Conservation (phyloP, 2,797 vertebrate genomes). For the Choloepus didactylus region DNA sequence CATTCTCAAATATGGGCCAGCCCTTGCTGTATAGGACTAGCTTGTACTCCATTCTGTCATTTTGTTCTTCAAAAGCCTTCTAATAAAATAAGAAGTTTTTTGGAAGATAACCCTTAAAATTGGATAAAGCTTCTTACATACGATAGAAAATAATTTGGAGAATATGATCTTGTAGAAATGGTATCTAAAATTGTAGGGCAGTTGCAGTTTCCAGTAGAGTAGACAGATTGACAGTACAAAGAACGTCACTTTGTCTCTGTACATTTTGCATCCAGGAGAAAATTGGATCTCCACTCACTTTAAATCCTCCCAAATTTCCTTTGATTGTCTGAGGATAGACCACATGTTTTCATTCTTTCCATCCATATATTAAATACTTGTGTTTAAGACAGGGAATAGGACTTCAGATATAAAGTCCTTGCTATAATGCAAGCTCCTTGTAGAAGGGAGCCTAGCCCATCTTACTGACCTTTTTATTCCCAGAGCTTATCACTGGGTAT, state of each 20-base stretch:
- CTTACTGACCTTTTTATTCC: background rate
- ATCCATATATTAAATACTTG: background rate
- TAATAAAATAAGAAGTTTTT: background rate
- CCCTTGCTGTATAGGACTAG: background rate
- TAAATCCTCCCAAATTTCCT: background rate
- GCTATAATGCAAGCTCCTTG: background rate
- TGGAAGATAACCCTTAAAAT: background rate
- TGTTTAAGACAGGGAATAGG: background rate
- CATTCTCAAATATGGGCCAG: background rate
- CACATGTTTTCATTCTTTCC: background rate
- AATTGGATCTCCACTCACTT: background rate
- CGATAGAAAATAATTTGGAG: background rate
- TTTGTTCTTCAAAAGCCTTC: background rate
- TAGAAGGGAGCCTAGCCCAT: background rate
- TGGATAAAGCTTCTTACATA: background rate
- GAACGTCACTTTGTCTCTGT: background rate
- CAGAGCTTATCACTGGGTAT: background rate
- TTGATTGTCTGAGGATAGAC: background rate
- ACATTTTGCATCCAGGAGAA: background rate
- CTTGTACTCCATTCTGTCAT: background rate
- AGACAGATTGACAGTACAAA: background rate
- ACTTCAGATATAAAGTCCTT: background rate
- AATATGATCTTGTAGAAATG: background rate
- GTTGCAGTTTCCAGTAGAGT: background rate
- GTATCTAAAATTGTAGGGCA: background rate